Evolutionary conservation across 2,888 invertebrate genomes (phyloP).

Genomic region (Arrhopalites spinosus): DNA sequence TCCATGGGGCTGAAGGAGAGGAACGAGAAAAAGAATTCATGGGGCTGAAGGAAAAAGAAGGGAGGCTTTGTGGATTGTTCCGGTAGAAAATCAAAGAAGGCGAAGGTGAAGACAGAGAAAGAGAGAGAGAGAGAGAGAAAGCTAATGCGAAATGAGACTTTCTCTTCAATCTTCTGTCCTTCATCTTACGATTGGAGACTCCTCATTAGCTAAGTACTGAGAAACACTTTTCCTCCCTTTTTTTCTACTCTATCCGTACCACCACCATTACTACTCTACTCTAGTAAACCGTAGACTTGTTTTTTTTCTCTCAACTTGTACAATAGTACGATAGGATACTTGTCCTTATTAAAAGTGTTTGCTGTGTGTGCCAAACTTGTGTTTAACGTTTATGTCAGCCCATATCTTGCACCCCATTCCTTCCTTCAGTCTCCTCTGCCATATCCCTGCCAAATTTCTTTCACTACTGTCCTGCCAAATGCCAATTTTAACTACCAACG

Average conservation of each 20-base stretch:
- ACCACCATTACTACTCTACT: too few relatives aligned
- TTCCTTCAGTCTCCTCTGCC: neutral
- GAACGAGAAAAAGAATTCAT: conserved; percentile 5
- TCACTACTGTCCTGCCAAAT: too few relatives aligned
- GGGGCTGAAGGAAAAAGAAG: too few relatives aligned
- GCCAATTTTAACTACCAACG: too few relatives aligned
- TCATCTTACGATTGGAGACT: neutral
- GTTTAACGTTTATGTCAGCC: conserved; percentile 25
- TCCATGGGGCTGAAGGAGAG: conserved; percentile 4
- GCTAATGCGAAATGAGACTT: conserved; percentile 15
- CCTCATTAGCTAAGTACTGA: conserved; percentile 4
- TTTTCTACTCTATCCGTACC: neutral
- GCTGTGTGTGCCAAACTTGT: conserved; percentile 17
- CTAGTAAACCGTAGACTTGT: too few relatives aligned
- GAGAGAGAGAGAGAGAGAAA: conserved; percentile 26
- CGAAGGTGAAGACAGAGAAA: too few relatives aligned
- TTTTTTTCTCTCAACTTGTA: too few relatives aligned
- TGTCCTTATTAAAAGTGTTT: too few relatives aligned
- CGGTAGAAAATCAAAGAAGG: too few relatives aligned
- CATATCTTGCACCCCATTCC: conserved; percentile 12
- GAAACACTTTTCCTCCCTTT: neutral
- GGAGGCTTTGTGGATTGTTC: too few relatives aligned
- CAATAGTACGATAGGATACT: too few relatives aligned
- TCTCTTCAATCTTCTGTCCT: conserved; percentile 37
- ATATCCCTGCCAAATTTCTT: too few relatives aligned